A percentile compares a stretch with the other conserved stretches of the same genome.
Evolutionary conservation across 2,113 vertebrate species (phyloP).

Genomic region (Mola mola): DNA sequence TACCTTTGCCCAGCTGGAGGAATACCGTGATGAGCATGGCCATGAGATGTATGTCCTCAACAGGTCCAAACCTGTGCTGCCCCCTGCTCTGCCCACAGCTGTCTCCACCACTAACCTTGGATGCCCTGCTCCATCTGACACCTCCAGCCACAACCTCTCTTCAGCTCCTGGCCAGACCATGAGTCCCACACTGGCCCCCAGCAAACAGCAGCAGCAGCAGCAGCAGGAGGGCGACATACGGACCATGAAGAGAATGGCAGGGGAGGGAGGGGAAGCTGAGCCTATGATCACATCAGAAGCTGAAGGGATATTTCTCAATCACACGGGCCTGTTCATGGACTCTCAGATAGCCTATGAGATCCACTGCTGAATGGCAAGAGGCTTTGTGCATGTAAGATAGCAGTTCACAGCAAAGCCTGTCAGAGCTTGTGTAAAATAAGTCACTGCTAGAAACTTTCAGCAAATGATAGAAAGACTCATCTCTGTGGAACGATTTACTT

Average conservation of each 20-base stretch:
- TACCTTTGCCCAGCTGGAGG: conserved; percentile 91
- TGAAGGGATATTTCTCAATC: conserved; percentile 83
- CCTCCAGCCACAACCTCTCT: conserved; percentile 61
- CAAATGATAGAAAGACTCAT: too few species aligned
- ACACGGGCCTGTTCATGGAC: conserved; percentile 82
- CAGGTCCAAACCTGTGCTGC: conserved; percentile 85
- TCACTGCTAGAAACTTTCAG: too few species aligned
- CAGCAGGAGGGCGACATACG: conserved; percentile 64
- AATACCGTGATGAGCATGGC: conserved; percentile 87
- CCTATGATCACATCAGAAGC: conserved; percentile 76
- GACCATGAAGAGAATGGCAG: conserved; percentile 71
- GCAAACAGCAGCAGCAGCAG: conserved; percentile 62
- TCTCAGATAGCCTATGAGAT: conserved; percentile 89
- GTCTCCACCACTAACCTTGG: conserved; percentile 61
- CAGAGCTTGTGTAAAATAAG: too few species aligned
- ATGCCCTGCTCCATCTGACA: conserved; percentile 63
- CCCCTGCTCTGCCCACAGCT: conserved; percentile 62
- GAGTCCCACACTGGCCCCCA: conserved; percentile 55
- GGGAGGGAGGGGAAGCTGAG: conserved; percentile 79
- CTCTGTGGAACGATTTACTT: too few species aligned
- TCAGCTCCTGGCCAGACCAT: conserved; percentile 38
- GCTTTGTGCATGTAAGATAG: not conserved
- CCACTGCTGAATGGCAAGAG: conserved; percentile 83
- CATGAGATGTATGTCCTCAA: conserved; percentile 94
- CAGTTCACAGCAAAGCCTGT: not conserved